phyloP scores from a whole-genome alignment of 2,797 vertebrate species.

The Carapus acus region DNA sequence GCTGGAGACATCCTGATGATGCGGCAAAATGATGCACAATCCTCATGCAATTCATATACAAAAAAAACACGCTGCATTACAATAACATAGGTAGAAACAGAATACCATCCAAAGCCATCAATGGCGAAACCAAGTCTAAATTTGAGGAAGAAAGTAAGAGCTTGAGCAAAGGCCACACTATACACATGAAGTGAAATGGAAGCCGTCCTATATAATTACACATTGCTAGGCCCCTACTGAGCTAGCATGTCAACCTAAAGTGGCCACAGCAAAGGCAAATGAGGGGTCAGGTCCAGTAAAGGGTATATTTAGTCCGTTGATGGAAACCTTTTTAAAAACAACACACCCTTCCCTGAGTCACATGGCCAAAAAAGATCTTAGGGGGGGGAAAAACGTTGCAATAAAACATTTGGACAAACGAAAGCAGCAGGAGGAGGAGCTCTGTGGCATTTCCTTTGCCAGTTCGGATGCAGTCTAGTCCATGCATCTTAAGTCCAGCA shows the following conservation, averaged over 20 bases:
- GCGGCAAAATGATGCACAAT: no score
- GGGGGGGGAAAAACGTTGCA: slow-evolving; percentile 14
- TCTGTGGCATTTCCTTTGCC: slow-evolving; percentile 48
- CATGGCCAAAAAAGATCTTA: slow-evolving; percentile 54
- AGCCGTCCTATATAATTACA: slow-evolving; percentile 72
- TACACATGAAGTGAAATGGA: slow-evolving; percentile 66
- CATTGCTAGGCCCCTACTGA: slow-evolving; percentile 59
- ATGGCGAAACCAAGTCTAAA: slow-evolving; percentile 46
- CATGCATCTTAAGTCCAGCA: slow-evolving; percentile 43
- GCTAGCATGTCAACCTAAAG: slow-evolving; percentile 67
- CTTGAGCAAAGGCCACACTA: slow-evolving; percentile 64
- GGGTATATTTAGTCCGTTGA: slow-evolving; percentile 74
- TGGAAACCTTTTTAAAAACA: slow-evolving; percentile 68
- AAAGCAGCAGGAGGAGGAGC: slow-evolving; percentile 39
- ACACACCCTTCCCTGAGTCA: slow-evolving; percentile 66
- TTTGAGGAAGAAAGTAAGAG: slow-evolving; percentile 37
- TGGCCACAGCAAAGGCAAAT: slow-evolving; percentile 78
- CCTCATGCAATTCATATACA: slow-evolving; percentile 9
- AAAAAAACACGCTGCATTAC: neutral
- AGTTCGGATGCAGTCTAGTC: no score
- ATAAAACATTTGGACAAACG: slow-evolving; percentile 57
- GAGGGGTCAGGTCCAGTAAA: slow-evolving; percentile 75
- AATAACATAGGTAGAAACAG: slow-evolving; percentile 19
- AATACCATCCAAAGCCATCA: slow-evolving; percentile 42
- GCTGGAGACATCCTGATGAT: no score